Base-by-base conservation (phyloP, 37 sponge, comb jelly and placozoan species). In the Mnemiopsis leidyi region DNA sequence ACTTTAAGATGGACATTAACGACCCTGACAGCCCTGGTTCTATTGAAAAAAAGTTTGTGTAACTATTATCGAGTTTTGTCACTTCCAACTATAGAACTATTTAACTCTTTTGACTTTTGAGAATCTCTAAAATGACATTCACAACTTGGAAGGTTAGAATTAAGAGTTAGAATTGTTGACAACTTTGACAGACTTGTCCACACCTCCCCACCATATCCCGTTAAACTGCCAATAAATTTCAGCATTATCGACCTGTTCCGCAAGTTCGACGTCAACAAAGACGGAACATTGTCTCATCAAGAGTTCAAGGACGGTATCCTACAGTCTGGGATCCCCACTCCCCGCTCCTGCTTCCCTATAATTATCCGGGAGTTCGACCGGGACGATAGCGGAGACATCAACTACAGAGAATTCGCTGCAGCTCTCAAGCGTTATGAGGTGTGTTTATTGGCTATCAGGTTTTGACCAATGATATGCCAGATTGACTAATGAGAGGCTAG, bases 241-340 rank as follows among this genome's bases (percentile, higher is more conserved):
- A 90, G 97, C 0, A 77, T 96, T 32, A 95, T 69, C 39, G 96
- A 97, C 69, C 39, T 97, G 68, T 96, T 97, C 85, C 92, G 94
- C 33, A 82, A 94, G 48, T 95, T 95, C 94, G 97, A 96, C 76
- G 77, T 71, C 28, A 95, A 97, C 83, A 95, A 94, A 69, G 96
- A 96, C 93, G 96, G 97, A 38, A 92, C 93, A 36, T 90, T 97
- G 38, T 96, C 95, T 0, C 93, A 94, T 23, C 95, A 97, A 20
- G 96, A 97, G 93, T 94, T 97, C 26, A 95, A 95, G 93, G 94
- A 94, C 33, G 97, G 83, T 30, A 82, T 97, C 7, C 2, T 79
- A 3, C 82, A 79, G 82, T 7, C 82, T 18, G 82, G 82, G 9
- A 79, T 79, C 33, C 82, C 82, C 2, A 79, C 82, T 7, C 82